phyloP scores from a whole-genome alignment of 2,113 vertebrate species.

The Oryzias curvinotus region DNA sequence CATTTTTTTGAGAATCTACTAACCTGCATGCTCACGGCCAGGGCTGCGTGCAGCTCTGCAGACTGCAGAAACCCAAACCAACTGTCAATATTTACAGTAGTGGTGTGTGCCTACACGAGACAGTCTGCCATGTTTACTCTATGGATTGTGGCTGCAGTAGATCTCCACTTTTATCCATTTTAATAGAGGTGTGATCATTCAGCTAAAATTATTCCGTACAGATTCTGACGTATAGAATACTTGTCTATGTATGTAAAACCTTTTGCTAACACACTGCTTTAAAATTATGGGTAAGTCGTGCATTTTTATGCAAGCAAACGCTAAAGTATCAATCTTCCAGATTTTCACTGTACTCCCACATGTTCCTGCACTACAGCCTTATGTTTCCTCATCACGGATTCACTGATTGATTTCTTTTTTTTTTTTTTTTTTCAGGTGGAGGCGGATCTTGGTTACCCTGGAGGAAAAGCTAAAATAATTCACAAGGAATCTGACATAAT shows the following conservation, averaged over 20 bases:
- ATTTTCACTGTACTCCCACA: neutral
- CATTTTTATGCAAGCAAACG: neutral
- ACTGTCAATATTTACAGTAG: slow-evolving; percentile 6
- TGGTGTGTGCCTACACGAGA: neutral
- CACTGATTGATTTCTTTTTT: neutral
- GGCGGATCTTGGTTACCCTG: slow-evolving; percentile 95
- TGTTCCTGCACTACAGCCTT: neutral
- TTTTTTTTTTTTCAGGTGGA: slow-evolving; percentile 85
- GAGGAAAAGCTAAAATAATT: slow-evolving; percentile 95
- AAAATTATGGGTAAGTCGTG: no score
- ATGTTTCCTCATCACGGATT: slow-evolving; percentile 1
- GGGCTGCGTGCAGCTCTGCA: slow-evolving; percentile 36
- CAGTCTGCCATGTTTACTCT: slow-evolving; percentile 2
- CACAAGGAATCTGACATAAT: slow-evolving; percentile 99
- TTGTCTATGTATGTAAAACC: no score
- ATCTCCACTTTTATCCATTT: no score
- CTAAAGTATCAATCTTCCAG: neutral
- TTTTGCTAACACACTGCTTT: no score
- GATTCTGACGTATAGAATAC: no score
- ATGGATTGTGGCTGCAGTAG: slow-evolving; percentile 5
- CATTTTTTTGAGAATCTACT: slow-evolving; percentile 32
- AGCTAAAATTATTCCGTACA: no score
- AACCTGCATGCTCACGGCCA: slow-evolving; percentile 64
- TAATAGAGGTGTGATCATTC: no score
- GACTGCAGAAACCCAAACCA: slow-evolving; percentile 27